phyloP scores from a whole-genome alignment of 2,888 invertebrate genomes.

The Ennomos fuscantarius region DNA sequence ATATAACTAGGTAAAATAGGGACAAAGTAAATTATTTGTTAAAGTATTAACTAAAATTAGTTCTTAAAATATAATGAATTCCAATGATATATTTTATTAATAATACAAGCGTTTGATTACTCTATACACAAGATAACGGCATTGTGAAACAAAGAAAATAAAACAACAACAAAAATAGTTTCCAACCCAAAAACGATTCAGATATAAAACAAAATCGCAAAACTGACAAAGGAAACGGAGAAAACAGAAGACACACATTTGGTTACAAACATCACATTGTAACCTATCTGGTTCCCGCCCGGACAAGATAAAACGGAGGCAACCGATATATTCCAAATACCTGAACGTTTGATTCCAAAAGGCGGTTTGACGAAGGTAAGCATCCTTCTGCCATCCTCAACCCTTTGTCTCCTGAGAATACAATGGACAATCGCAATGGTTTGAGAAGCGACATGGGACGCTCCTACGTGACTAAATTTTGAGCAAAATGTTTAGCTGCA shows the following conservation, averaged over 20 bases:
- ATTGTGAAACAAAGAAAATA: constrained; percentile 4
- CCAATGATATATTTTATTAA: too few species aligned
- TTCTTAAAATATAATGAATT: too few species aligned
- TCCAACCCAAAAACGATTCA: constrained; percentile 22
- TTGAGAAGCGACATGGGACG: constrained; percentile 80
- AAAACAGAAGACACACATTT: constrained; percentile 29
- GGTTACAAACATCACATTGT: constrained; percentile 40
- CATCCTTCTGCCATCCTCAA: constrained; percentile 71
- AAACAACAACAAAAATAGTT: constrained; percentile 8
- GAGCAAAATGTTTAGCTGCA: constrained; percentile 76
- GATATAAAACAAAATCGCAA: constrained; percentile 22
- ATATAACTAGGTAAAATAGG: constrained; percentile 7
- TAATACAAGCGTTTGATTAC: too few species aligned
- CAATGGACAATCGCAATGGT: constrained; percentile 81
- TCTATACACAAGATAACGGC: too few species aligned
- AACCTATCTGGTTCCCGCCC: constrained; percentile 33
- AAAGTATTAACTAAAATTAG: too few species aligned
- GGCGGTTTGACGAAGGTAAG: constrained; percentile 80
- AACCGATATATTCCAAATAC: constrained; percentile 71
- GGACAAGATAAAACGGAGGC: constrained; percentile 40
- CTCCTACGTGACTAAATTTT: constrained; percentile 83
- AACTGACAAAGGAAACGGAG: constrained; percentile 22
- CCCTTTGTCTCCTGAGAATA: constrained; percentile 82
- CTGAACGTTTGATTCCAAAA: constrained; percentile 73
- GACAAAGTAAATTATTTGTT: constrained; percentile 2